These are phyloP conservation scores for Sesamia nonagrioides DNA, from an alignment of 1,140 invertebrate species.

Conservation along the genomic window DNA sequence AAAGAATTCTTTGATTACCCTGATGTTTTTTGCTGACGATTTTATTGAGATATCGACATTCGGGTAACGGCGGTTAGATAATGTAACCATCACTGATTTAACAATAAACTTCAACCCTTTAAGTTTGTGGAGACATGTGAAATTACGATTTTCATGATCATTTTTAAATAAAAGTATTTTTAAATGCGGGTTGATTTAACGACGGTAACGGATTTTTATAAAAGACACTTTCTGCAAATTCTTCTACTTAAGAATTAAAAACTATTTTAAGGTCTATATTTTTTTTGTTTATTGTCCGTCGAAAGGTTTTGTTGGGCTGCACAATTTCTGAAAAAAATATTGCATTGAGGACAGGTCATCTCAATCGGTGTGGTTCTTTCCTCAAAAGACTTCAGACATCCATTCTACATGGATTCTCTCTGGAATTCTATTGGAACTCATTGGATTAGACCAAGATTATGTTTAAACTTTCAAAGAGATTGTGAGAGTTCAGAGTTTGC, in stretches of 20 bases:
- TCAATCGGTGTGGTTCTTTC: too few species aligned
- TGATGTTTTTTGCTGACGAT: constrained; percentile 72
- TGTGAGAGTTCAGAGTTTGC: too few species aligned
- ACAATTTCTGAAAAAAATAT: too few species aligned
- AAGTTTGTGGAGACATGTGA: constrained; percentile 77
- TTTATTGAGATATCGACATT: constrained; percentile 82
- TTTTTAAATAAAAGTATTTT: constrained; percentile 8
- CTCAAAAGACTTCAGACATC: too few species aligned
- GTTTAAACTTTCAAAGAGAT: too few species aligned
- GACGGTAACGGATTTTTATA: background rate
- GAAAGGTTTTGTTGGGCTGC: too few species aligned
- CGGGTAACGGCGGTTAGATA: constrained; percentile 82
- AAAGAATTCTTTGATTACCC: constrained; percentile 80
- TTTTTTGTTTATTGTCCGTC: too few species aligned
- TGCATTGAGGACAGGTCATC: too few species aligned
- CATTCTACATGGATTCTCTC: too few species aligned
- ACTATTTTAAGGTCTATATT: too few species aligned
- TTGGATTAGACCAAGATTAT: too few species aligned
- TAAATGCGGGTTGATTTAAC: constrained; percentile 35
- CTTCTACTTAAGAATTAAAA: background rate
- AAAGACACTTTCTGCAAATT: constrained; percentile 4
- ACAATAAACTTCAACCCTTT: constrained; percentile 74
- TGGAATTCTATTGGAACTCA: too few species aligned
- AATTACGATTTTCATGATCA: constrained; percentile 58
- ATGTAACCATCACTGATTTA: constrained; percentile 67